phyloP scores from a whole-genome alignment of 2,113 vertebrate genomes.

The Polyodon spathula region DNA sequence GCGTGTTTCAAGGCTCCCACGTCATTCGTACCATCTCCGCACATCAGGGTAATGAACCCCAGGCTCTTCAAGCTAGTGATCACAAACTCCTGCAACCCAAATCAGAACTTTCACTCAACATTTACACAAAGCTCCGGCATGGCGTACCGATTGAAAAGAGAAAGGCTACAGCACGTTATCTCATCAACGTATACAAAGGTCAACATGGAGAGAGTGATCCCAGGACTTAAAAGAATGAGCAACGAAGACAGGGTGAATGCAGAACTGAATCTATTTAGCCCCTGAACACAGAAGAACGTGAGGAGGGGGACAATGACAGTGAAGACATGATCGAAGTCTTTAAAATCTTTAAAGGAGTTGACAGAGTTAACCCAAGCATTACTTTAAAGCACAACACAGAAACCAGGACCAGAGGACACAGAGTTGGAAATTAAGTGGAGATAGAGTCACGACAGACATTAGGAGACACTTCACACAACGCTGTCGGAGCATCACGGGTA shows the following conservation, averaged over 20 bases:
- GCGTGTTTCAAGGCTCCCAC: constrained; percentile 93
- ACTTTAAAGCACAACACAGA: too few species aligned
- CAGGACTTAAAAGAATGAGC: background rate
- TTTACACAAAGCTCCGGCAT: background rate
- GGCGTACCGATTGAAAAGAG: too few species aligned
- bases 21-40: constrained; percentile 91
- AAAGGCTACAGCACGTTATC: too few species aligned
- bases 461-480: too few species aligned
- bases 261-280: constrained; percentile 56
- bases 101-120: background rate
- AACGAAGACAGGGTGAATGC: background rate
- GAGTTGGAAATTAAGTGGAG: too few species aligned
- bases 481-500: too few species aligned
- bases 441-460: too few species aligned
- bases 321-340: background rate
- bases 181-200: too few species aligned
- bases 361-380: too few species aligned
- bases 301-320: constrained; percentile 23
- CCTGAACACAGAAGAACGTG: constrained; percentile 58
- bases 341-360: too few species aligned
- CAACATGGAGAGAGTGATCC: too few species aligned
- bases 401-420: too few species aligned
- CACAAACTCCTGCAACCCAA: constrained; percentile 75
- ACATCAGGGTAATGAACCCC: constrained; percentile 88
- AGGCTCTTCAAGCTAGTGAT: constrained; percentile 89